Evolutionary conservation across 2,113 vertebrate species (phyloP).

Genomic region (Terrapene triunguis): DNA sequence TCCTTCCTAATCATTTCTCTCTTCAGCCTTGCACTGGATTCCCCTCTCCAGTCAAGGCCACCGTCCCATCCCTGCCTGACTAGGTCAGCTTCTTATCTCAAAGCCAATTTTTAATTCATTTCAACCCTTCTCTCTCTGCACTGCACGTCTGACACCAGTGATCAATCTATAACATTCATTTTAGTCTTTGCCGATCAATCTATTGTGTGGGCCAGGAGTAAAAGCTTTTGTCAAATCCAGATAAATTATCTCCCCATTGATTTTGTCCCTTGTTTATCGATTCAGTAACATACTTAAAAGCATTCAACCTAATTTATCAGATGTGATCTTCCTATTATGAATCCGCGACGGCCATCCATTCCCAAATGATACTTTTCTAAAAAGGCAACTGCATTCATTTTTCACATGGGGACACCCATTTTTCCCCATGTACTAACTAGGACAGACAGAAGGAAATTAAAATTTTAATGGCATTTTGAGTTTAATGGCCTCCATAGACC

Average conservation of each 20-base stretch:
- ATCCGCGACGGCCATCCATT: slow-evolving; percentile 29
- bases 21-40: neutral
- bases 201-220: slow-evolving; percentile 27
- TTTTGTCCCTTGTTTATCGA: slow-evolving; percentile 70
- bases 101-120: slow-evolving; percentile 33
- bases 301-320: slow-evolving; percentile 60
- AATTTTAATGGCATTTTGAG: neutral
- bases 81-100: neutral
- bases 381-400: slow-evolving; percentile 50
- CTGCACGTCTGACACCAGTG: neutral
- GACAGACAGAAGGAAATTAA: neutral
- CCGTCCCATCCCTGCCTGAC: neutral
- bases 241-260: slow-evolving; percentile 54
- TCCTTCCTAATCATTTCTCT: neutral
- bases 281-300: slow-evolving; percentile 38
- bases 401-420: slow-evolving; percentile 4
- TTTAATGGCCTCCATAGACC: neutral
- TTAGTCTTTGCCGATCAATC: slow-evolving; percentile 49
- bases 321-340: slow-evolving; percentile 35
- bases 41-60: neutral
- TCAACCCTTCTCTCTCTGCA: neutral
- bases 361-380: slow-evolving; percentile 2
- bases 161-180: slow-evolving; percentile 48
- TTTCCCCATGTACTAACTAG: neutral
- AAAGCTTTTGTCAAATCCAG: slow-evolving; percentile 65